Percentiles rank a stretch among this genome's conserved stretches.
Evolutionary conservation across 2,888 invertebrate species (phyloP).

Genomic region (Serripes groenlandicus): DNA sequence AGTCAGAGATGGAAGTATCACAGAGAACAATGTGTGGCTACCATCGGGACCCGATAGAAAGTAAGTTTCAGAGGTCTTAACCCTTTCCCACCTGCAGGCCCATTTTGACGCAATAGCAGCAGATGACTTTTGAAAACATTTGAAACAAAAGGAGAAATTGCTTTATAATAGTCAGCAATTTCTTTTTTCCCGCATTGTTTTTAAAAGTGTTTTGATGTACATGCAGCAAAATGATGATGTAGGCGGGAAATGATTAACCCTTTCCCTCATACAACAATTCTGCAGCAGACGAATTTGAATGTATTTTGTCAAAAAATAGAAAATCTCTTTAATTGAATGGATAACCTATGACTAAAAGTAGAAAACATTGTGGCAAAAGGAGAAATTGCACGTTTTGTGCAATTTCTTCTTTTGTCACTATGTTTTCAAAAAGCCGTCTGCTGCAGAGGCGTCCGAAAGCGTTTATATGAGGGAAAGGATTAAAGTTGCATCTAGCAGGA

Average conservation of each 20-base stretch:
- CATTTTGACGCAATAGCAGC: background rate
- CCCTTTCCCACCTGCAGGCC: background rate
- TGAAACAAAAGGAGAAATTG: background rate
- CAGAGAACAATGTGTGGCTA: conserved; percentile 76
- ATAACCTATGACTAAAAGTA: no score
- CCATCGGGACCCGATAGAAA: conserved; percentile 82
- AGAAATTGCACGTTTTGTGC: background rate
- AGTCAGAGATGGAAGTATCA: conserved; percentile 68
- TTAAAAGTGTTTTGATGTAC: background rate
- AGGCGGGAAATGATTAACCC: background rate
- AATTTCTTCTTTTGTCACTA: background rate
- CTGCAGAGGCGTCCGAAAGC: no score
- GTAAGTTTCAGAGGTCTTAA: conserved; percentile 60
- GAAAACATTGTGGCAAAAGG: background rate
- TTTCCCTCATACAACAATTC: background rate
- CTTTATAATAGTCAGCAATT: background rate
- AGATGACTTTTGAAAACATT: background rate
- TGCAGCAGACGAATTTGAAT: background rate
- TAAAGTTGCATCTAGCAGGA: no score
- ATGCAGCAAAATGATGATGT: background rate
- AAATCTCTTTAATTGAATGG: no score
- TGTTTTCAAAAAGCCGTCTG: background rate
- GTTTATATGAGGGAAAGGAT: no score
- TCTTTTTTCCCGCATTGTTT: background rate
- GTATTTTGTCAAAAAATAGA: background rate